Evolutionary conservation across 2,113 vertebrate species (phyloP).

Genomic region (Ancistrus triradiatus): DNA sequence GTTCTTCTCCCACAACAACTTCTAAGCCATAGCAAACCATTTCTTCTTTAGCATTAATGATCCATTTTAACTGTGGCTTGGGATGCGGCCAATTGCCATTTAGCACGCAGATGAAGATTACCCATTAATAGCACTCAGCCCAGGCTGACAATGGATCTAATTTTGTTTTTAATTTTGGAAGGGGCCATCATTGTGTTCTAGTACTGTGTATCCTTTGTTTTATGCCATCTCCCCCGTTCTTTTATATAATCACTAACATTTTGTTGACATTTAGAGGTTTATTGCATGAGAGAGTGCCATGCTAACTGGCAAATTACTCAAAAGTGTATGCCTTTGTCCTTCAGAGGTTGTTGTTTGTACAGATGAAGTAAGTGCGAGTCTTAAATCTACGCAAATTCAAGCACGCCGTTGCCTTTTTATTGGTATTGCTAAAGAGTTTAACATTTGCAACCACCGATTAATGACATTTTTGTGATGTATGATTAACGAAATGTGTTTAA

Average conservation of each 20-base stretch:
- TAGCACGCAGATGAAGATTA: constrained; percentile 25
- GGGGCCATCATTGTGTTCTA: neutral
- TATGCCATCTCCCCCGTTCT: neutral
- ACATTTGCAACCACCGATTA: neutral
- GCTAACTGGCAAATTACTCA: neutral
- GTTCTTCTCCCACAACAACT: constrained; percentile 7
- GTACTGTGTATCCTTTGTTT: constrained; percentile 9
- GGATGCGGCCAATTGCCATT: constrained; percentile 30
- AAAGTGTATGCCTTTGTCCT: too few relatives aligned
- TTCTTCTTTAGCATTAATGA: constrained; percentile 36
- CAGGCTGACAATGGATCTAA: constrained; percentile 4
- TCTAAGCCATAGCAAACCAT: constrained; percentile 17
- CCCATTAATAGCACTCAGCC: constrained; percentile 17
- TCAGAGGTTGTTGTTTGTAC: too few relatives aligned
- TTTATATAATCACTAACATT: constrained; percentile 1
- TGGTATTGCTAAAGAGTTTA: neutral
- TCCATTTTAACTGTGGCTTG: constrained; percentile 34
- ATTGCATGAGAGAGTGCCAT: constrained; percentile 15
- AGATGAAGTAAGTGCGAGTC: too few relatives aligned
- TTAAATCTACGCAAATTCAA: too few relatives aligned
- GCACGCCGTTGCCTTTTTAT: neutral
- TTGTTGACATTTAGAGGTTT: neutral
- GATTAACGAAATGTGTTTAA: neutral
- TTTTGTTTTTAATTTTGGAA: constrained; percentile 4
- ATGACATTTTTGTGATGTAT: neutral